phyloP scores from a whole-genome alignment of 2,113 vertebrate genomes.

The Chloropsis hardwickii region DNA sequence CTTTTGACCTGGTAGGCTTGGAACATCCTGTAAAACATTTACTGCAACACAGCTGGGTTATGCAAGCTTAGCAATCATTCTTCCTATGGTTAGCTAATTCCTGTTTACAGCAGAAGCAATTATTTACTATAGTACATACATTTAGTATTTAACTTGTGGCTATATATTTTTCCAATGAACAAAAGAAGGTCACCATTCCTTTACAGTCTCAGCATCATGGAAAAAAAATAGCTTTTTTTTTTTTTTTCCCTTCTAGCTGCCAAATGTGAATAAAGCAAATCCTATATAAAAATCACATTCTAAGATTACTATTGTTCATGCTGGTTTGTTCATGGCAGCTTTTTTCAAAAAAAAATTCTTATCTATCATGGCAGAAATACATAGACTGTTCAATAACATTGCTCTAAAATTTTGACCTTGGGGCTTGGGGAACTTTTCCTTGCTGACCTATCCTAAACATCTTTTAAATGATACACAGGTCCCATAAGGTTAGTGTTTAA shows the following conservation, averaged over 20 bases:
- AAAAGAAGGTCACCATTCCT: too few relatives aligned
- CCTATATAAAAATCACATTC: conserved; percentile 9
- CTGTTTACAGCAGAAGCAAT: too few relatives aligned
- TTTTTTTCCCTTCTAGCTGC: conserved; percentile 1
- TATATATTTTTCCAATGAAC: too few relatives aligned
- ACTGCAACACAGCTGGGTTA: too few relatives aligned
- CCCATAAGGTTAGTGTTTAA: background rate
- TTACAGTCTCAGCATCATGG: background rate
- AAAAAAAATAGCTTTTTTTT: background rate
- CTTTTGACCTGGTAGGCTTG: too few relatives aligned
- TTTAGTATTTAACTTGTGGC: too few relatives aligned
- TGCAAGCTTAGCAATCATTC: too few relatives aligned
- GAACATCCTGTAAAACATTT: too few relatives aligned
- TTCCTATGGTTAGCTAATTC: too few relatives aligned
- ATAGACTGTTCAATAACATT: background rate
- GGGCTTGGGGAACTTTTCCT: background rate
- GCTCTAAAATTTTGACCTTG: background rate
- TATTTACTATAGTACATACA: too few relatives aligned
- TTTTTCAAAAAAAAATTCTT: background rate
- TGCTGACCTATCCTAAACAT: background rate
- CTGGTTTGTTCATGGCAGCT: background rate
- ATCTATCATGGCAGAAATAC: background rate
- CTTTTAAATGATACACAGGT: background rate
- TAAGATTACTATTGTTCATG: background rate
- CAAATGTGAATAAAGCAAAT: conserved; percentile 28